Evolutionary conservation across 2,888 invertebrate genomes (phyloP), one percentile per base, ranked within the genome.

Genomic region (Drosophila quinaria): DNA sequence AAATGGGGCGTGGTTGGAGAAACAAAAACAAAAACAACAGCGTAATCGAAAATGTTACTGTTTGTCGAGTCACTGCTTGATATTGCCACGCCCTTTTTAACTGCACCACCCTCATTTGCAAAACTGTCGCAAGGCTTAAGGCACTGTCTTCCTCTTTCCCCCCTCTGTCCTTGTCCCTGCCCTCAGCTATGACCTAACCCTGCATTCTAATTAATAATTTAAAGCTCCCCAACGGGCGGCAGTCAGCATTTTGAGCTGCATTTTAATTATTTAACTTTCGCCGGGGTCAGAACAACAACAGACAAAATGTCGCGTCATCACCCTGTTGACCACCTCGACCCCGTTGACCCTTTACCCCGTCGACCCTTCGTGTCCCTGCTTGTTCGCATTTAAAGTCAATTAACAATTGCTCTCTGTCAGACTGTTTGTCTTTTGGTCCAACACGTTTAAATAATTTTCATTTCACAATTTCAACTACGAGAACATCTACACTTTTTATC

Each of bases 201-300:
- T 74, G 59, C 64, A 69, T 62, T 81, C 77, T 73, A 81, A 87
- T 87, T 87, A 80, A 80, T 84, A 84, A 85, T 84, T 87, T 78
- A 87, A 73, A 62, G 50, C 61, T 55, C 54, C 62, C 61, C 64
- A 77, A 72, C 74, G 52, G 77, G 55, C 87, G 62, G 54, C 42
- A 62, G 39, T 31, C 74, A 61, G 29, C 58, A 78, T 72, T 65
- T 69, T 62, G 60, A 65, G 61, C 22, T 66, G 72, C 79, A 78
- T 69, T 78, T 68, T 41, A 79, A 87, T 87, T 77, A 87, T 87
- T 83, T 66, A 81, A 79, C 79, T 68, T 67, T 54, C 37, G 62
- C 44, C 68, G 63, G 67, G 69, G 51, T 79, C 84, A 77, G 46
- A 58, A 15, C 15, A 62, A 15, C 15, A 62, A 22, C 54, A 42